Conservation (phyloP, 2,888 invertebrate species). For the Agrochola circellaris region DNA sequence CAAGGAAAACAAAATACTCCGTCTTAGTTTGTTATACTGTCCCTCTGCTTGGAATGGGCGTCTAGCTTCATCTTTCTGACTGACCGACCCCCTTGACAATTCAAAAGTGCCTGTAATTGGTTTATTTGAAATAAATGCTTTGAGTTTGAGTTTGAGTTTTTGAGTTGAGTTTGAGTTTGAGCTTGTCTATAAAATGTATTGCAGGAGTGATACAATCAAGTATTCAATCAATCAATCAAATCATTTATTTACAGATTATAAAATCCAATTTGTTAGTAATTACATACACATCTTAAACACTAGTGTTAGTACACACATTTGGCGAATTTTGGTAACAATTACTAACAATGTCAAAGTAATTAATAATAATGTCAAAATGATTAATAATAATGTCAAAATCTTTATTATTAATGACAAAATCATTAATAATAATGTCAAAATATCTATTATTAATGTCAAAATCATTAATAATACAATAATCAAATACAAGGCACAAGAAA, state of each 20-base stretch:
- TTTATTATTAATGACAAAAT: too few relatives aligned
- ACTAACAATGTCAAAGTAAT: too few relatives aligned
- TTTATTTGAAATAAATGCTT: too few relatives aligned
- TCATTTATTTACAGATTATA: too few relatives aligned
- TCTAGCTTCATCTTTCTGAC: too few relatives aligned
- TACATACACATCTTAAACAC: neutral
- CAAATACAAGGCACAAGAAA: neutral
- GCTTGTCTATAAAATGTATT: neutral
- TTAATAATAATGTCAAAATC: too few relatives aligned
- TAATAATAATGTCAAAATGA: neutral
- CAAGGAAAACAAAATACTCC: constrained; percentile 9
- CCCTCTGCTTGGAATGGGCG: too few relatives aligned
- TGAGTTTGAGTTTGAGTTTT: too few relatives aligned
- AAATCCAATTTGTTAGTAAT: neutral
- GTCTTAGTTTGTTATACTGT: neutral
- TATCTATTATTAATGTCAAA: neutral
- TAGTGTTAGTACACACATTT: neutral
- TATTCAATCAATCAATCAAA: too few relatives aligned
- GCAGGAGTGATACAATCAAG: neutral
- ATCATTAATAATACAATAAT: neutral
- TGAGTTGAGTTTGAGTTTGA: too few relatives aligned
- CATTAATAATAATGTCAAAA: neutral
- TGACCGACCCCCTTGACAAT: too few relatives aligned
- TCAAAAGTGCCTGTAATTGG: too few relatives aligned
- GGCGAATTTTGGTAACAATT: neutral